phyloP scores from a whole-genome alignment of 2,797 vertebrate species.

The Trematomus bernacchii region DNA sequence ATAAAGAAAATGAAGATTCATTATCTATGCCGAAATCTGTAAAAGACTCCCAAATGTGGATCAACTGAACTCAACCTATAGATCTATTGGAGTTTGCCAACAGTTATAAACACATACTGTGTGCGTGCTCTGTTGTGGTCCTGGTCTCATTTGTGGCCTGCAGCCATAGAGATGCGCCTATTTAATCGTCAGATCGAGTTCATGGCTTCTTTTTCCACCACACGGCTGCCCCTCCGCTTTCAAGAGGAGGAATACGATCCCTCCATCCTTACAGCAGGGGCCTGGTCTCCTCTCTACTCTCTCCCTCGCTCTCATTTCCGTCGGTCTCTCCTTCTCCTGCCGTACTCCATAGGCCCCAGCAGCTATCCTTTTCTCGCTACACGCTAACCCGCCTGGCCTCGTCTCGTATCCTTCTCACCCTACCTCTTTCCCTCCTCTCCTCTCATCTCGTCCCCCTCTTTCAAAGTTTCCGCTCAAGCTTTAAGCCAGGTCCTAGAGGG shows the following conservation, averaged over 20 bases:
- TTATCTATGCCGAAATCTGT: conserved; percentile 34
- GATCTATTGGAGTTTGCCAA: conserved; percentile 54
- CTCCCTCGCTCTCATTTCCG: conserved; percentile 57
- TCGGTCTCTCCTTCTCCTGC: conserved; percentile 63
- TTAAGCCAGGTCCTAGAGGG: conserved; percentile 83
- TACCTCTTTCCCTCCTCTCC: conserved; percentile 58
- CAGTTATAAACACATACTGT: conserved; percentile 54
- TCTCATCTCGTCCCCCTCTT: conserved; percentile 64
- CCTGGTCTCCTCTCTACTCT: conserved; percentile 61
- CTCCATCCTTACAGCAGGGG: conserved; percentile 75
- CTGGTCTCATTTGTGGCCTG: conserved; percentile 72
- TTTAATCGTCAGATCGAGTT: conserved; percentile 86
- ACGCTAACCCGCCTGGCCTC: conserved; percentile 67
- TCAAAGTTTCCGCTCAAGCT: conserved; percentile 79
- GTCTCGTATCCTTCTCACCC: conserved; percentile 77
- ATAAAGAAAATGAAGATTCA: conserved; percentile 54
- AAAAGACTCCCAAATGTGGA: conserved; percentile 34
- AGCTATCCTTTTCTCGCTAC: conserved; percentile 69
- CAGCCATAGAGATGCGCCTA: conserved; percentile 82
- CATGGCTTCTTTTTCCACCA: conserved; percentile 80
- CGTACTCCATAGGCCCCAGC: conserved; percentile 66
- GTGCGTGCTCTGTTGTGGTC: conserved; percentile 50
- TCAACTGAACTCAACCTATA: conserved; percentile 27
- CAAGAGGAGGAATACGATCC: conserved; percentile 79
- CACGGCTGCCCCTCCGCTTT: conserved; percentile 73